These are phyloP conservation scores for cattle (Bos taurus) DNA, from an alignment of 2,113 vertebrate genomes.

Conservation along the genomic window ARS-UCD2.0 NC_037328.1:69281001-69281500, in stretches of 20 bases:
- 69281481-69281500: neutral
- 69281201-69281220: neutral
- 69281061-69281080: neutral
- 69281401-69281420: neutral
- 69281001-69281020: neutral
- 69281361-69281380: neutral
- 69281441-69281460: neutral
- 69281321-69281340: neutral
- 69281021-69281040: neutral
- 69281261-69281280: neutral
- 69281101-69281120: neutral
- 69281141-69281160: neutral
- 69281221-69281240: neutral
- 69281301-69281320: neutral
- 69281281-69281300: neutral
- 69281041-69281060: neutral
- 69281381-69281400: neutral
- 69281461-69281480: neutral
- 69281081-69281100: neutral
- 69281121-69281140: neutral
- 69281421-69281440: neutral
- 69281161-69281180: neutral
- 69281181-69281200: neutral
- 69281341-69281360: neutral
- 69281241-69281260: neutral